Base-by-base conservation (phyloP, 2,888 invertebrate species). In the Acanthosepion lycidas region DNA sequence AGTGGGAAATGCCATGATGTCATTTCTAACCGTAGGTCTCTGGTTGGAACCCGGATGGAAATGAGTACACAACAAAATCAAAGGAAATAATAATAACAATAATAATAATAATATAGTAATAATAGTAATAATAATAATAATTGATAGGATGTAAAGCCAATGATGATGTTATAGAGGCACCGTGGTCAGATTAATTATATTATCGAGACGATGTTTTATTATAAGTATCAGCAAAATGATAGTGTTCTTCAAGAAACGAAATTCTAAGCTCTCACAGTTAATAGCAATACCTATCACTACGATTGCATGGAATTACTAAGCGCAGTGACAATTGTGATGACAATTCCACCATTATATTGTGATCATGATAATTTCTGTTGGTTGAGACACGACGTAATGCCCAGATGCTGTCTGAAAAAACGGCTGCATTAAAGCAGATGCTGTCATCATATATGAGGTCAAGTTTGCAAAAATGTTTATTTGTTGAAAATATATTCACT, bases 311-410 rank as follows among this genome's bases (percentile, higher is more conserved):
- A 78, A 78, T 78, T 78, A n/a, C 78, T 78, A n/a, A 78, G n/a
- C 18, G n/a, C n/a, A 8, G 12, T 78, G 78, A n/a, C 78, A n/a
- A 78, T 6, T 15, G 78, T 78, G 78, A 9, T 78, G n/a, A 78
- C 28, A 78, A 78, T 78, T n/a, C 28, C n/a, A 78, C n/a, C n/a
- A 78, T 78, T 8, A 78, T 78, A 12, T 6, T 78, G 78, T 78
- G n/a, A 78, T 78, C n/a, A 78, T 78, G n/a, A 78, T n/a, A 78
- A 78, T 78, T 64, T 15, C 78, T 78, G 78, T n/a, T n/a, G n/a
- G 28, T 78, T n/a, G n/a, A 78, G 28, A n/a, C n/a, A n/a, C 28
- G n/a, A 1, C 28, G n/a, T 78, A 78, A 78, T n/a, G 12, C 78
- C 12, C 8, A 78, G n/a, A 28, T 15, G 78, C 15, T 78, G 78